Evolutionary conservation across 2,797 vertebrate species (phyloP).

Genomic region (Rhyacichthys aspro): DNA sequence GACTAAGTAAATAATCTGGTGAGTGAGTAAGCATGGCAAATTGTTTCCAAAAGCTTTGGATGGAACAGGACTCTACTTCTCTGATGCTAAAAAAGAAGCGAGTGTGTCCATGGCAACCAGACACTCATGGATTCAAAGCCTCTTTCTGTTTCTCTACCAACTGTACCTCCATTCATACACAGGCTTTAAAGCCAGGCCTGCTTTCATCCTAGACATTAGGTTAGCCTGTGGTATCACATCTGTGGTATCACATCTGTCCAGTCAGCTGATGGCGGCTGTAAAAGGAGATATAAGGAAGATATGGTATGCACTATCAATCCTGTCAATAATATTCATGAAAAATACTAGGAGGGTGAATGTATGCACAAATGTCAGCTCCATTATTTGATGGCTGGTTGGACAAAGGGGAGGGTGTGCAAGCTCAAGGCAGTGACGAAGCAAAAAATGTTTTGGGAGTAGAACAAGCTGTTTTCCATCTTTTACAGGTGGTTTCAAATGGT

Average conservation of each 20-base stretch:
- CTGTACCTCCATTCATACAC: conserved; percentile 4
- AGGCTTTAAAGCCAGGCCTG: background rate
- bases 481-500: conserved; percentile 35
- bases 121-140: conserved; percentile 46
- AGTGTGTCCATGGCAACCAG: conserved; percentile 74
- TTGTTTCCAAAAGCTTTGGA: conserved; percentile 53
- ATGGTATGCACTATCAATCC: conserved; percentile 25
- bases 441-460: conserved; percentile 62
- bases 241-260: conserved; percentile 12
- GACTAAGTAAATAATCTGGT: conserved; percentile 65
- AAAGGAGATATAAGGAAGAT: conserved; percentile 14
- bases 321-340: conserved; percentile 36
- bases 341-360: conserved; percentile 13
- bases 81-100: conserved; percentile 44
- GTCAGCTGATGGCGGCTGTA: conserved; percentile 8
- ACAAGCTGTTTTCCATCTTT: conserved; percentile 72
- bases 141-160: conserved; percentile 19
- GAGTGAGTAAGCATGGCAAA: conserved; percentile 43
- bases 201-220: conserved; percentile 4
- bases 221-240: conserved; percentile 14
- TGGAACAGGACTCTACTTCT: conserved; percentile 34
- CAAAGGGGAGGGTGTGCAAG: conserved; percentile 50
- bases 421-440: conserved; percentile 78
- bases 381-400: conserved; percentile 49
- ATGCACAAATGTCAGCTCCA: conserved; percentile 29